A percentile compares a stretch with the other conserved stretches of the same genome.
phyloP scores from a whole-genome alignment of 2,113 vertebrate genomes.

The Tenebrosternarchus preto region DNA sequence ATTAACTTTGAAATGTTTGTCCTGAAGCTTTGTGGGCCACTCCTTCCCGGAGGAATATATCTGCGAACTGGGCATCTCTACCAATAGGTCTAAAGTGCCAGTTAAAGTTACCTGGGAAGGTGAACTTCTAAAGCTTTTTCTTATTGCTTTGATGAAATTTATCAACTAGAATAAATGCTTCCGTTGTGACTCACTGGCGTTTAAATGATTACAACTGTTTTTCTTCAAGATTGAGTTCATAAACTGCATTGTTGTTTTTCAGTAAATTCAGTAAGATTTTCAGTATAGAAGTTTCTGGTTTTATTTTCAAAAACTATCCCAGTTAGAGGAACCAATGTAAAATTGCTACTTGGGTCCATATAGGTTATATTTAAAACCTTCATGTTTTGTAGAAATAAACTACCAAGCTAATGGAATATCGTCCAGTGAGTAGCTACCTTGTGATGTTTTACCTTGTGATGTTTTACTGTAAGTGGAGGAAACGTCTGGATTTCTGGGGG shows the following conservation, averaged over 20 bases:
- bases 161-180: not conserved
- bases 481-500: slow-evolving; percentile 60
- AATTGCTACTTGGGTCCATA: no score
- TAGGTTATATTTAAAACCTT: no score
- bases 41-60: no score
- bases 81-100: no score
- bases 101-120: no score
- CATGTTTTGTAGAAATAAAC: no score
- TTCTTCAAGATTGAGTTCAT: slow-evolving; percentile 64
- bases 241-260: not conserved
- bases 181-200: not conserved
- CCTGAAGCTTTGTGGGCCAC: no score
- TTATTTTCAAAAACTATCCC: not conserved
- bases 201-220: slow-evolving; percentile 36
- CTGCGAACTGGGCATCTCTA: no score
- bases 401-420: no score
- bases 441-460: slow-evolving; percentile 26
- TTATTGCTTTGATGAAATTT: not conserved
- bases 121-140: not conserved
- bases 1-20: no score
- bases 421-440: not conserved
- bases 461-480: slow-evolving; percentile 46
- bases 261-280: no score
- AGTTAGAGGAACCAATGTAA: no score
- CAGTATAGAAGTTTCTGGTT: not conserved